Percentiles rank a stretch among this genome's conserved stretches.
phyloP scores from a whole-genome alignment of 1,140 invertebrate species.

The Bilobella aurantiaca region DNA sequence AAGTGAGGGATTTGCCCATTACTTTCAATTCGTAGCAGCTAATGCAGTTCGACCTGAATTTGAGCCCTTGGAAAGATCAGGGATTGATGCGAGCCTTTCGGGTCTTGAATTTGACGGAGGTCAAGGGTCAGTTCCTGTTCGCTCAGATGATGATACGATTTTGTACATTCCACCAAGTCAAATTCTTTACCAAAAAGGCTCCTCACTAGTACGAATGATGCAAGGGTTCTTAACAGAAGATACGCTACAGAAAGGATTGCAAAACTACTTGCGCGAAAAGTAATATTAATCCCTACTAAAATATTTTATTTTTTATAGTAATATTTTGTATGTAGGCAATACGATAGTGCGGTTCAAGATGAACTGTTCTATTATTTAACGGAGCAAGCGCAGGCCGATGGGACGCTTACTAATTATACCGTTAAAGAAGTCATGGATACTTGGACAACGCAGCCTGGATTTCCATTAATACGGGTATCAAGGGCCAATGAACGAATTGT shows the following conservation, averaged over 20 bases:
- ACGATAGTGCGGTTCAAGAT: conserved; percentile 54
- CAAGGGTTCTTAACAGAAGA: conserved; percentile 56
- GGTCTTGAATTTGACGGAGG: conserved; percentile 18
- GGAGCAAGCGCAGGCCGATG: conserved; percentile 39
- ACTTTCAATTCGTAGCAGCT: conserved; percentile 39
- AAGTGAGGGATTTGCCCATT: conserved; percentile 49
- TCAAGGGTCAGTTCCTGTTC: background rate
- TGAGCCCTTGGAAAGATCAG: conserved; percentile 6
- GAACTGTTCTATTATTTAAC: conserved; percentile 60
- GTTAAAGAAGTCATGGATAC: conserved; percentile 71
- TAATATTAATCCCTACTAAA: background rate
- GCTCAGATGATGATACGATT: background rate
- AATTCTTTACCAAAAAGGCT: conserved; percentile 40
- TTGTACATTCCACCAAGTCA: conserved; percentile 6
- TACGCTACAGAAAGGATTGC: conserved; percentile 56
- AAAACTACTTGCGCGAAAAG: conserved; percentile 46
- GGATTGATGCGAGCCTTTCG: conserved; percentile 10
- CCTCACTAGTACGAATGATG: conserved; percentile 63
- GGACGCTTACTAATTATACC: conserved; percentile 12
- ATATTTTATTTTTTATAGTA: too few relatives aligned
- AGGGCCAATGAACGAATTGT: conserved; percentile 52
- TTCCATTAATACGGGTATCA: conserved; percentile 63
- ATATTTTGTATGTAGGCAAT: conserved; percentile 44
- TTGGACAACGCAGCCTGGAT: conserved; percentile 79
- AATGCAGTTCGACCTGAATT: conserved; percentile 18